A percentile compares a stretch with the other conserved stretches of the same genome.
Evolutionary conservation across 1,140 invertebrate species (phyloP).

Genomic region (Epicauta chinensis): DNA sequence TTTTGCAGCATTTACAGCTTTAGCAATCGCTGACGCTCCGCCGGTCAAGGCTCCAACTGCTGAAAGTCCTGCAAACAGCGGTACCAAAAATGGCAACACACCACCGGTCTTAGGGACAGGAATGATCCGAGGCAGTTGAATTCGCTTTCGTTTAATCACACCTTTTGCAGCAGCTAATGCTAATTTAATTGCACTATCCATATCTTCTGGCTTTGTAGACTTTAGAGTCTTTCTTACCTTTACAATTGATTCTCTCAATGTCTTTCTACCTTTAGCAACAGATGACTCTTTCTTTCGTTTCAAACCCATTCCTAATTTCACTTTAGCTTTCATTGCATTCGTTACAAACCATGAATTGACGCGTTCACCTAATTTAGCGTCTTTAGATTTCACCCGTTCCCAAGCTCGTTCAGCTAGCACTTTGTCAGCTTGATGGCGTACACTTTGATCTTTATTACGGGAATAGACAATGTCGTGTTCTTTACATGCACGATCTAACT

Average conservation of each 20-base stretch:
- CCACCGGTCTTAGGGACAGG: constrained; percentile 38
- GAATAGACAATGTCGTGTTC: constrained; percentile 44
- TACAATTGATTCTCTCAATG: not conserved
- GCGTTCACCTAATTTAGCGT: constrained; percentile 35
- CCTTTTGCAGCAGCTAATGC: constrained; percentile 16
- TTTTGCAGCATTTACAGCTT: constrained; percentile 30
- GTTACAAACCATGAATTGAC: constrained; percentile 32
- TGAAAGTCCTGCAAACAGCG: constrained; percentile 39
- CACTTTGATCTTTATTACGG: constrained; percentile 33
- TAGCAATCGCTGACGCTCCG: constrained; percentile 31
- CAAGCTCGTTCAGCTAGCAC: constrained; percentile 38
- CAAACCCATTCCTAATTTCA: constrained; percentile 28
- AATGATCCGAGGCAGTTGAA: constrained; percentile 32
- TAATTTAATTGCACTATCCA: constrained; percentile 11
- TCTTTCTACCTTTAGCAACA: constrained; percentile 1
- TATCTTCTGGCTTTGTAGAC: constrained; percentile 9
- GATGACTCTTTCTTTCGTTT: too few species aligned
- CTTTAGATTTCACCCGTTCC: constrained; percentile 36
- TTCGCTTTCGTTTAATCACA: constrained; percentile 15
- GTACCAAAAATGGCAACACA: constrained; percentile 35
- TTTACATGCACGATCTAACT: constrained; percentile 43
- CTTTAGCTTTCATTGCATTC: constrained; percentile 37
- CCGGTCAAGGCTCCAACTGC: constrained; percentile 33
- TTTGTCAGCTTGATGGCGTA: constrained; percentile 40
- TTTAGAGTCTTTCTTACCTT: not conserved